Percentiles rank a stretch among this genome's conserved stretches.
Conservation (phyloP, 2,888 invertebrate genomes). For the Spialia ferax region DNA sequence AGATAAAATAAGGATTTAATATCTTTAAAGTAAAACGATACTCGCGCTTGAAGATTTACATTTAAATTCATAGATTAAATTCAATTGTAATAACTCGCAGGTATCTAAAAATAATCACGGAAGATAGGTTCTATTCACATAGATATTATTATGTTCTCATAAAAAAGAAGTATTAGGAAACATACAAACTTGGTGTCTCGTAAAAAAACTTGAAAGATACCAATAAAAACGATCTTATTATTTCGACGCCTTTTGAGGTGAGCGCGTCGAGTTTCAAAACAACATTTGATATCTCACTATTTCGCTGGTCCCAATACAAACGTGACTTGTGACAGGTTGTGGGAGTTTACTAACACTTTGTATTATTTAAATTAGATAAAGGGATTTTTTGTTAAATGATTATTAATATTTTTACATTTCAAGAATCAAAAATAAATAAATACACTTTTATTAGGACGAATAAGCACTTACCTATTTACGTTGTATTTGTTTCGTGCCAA, state of each 20-base stretch:
- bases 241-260: constrained; percentile 51
- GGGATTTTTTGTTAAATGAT: background rate
- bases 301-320: constrained; percentile 64
- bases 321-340: constrained; percentile 46
- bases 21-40: constrained; percentile 45
- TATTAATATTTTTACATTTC: background rate
- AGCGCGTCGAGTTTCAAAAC: constrained; percentile 77
- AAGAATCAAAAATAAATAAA: too few species aligned
- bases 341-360: constrained; percentile 35
- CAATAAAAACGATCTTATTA: constrained; percentile 5
- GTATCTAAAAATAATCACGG: constrained; percentile 52
- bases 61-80: constrained; percentile 53
- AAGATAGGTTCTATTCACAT: too few species aligned
- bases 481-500: too few species aligned
- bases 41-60: constrained; percentile 54
- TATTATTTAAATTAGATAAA: background rate
- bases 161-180: background rate
- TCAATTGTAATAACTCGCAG: constrained; percentile 50
- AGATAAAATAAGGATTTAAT: constrained; percentile 26
- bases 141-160: too few species aligned
- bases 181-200: background rate
- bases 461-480: too few species aligned
- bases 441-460: too few species aligned
- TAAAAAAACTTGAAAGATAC: background rate
- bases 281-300: constrained; percentile 72